Evolutionary conservation across 2,888 invertebrate species (phyloP).

Genomic region (Omphaloscelis lunosa): DNA sequence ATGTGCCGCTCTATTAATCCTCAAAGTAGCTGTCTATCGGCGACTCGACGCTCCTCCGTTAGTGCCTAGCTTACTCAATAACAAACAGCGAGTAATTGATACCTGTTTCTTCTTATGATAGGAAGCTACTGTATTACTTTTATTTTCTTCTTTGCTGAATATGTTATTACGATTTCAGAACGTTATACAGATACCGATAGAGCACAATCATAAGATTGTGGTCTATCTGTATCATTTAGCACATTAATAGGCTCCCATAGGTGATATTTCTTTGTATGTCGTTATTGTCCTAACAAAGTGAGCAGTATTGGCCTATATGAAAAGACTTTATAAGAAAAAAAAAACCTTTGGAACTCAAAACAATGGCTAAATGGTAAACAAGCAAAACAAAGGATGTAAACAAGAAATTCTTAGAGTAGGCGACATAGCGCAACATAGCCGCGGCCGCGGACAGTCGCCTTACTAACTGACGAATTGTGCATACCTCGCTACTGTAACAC

Average conservation of each 20-base stretch:
- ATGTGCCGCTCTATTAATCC: constrained; percentile 48
- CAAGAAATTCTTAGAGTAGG: constrained; percentile 70
- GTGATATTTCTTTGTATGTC: background rate
- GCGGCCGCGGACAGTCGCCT: constrained; percentile 47
- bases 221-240: background rate
- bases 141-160: background rate
- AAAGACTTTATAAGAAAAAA: constrained; percentile 32
- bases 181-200: no score
- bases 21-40: constrained; percentile 20
- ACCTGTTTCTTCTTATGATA: background rate
- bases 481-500: constrained; percentile 28
- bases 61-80: constrained; percentile 30
- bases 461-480: constrained; percentile 23
- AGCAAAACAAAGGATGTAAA: constrained; percentile 68
- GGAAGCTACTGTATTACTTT: background rate
- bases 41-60: constrained; percentile 12
- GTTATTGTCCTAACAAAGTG: background rate
- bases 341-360: constrained; percentile 71
- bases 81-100: constrained; percentile 3
- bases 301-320: background rate
- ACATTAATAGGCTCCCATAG: background rate
- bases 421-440: constrained; percentile 28
- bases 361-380: constrained; percentile 72
- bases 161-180: background rate
- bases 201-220: no score